Base-by-base conservation (phyloP, 2,888 invertebrate genomes). In the Habrosyne pyritoides region DNA sequence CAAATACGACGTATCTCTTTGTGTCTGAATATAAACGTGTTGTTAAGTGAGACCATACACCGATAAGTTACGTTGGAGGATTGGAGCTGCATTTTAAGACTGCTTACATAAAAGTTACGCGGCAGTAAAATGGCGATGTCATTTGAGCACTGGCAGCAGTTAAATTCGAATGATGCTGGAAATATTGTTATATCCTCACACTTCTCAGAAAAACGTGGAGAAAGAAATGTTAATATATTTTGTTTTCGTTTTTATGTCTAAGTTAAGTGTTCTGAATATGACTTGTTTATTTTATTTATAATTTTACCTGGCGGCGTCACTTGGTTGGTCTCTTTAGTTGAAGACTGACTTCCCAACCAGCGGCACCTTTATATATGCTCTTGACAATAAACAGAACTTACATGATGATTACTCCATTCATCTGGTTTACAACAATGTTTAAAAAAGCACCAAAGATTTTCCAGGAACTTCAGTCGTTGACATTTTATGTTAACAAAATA, bases 401-500 rank as follows among this genome's bases (percentile, higher is more conserved):
- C 22, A 47, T 47, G n/a, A 8, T 21, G 2, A n/a, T 18, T 42
- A 42, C 10, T 50, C 18, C 18, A 21, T 49, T 8, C 28, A 14
- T 10, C 14, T 14, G 28, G 18, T 6, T 14, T 10, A 28, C 10
- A 50, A 28, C 3, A 18, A 10, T 0, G 28, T 7, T 24, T 24
- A 24, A 24, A 8, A n/a, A 33, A 49, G 10, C 10, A 18, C 50
- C 10, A 10, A 30, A 10, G 24, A 4, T 21, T 30, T 30, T n/a
- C 10, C 28, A 50, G 50, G 21, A 49, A 50, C 5, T 50, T 28
- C 18, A 30, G 50, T 28, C 50, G 42, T 42, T 42, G 14, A 42
- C 21, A 48, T 46, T 47, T 60, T 36, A 60, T 49, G 57, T 51
- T 59, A 53, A 56, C 64, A 63, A 64, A 59, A 57, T 56, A 60